Percentiles rank a stretch among this genome's conserved stretches.
These are phyloP conservation scores for Oophaga pumilio DNA, from an alignment of 2,113 vertebrate genomes.

Conservation along the genomic window DNA sequence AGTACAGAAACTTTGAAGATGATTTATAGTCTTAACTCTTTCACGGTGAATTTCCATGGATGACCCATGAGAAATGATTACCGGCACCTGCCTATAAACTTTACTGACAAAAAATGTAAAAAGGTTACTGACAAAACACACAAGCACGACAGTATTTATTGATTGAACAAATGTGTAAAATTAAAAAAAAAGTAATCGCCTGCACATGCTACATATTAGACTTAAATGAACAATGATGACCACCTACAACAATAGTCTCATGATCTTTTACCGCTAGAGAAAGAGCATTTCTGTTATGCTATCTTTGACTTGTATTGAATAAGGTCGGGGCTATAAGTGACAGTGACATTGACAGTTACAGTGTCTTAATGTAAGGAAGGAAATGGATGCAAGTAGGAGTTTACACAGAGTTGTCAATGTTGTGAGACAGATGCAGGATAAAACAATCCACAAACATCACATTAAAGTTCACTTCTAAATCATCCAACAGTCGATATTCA, in stretches of 20 bases:
- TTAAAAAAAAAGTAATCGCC: background rate
- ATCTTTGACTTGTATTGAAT: background rate
- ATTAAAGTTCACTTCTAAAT: background rate
- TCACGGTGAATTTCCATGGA: slow-evolving; percentile 37
- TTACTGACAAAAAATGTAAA: slow-evolving; percentile 6
- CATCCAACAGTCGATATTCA: background rate
- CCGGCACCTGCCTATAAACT: slow-evolving; percentile 20
- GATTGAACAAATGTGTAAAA: background rate
- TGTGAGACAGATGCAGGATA: background rate
- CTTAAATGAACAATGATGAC: background rate
- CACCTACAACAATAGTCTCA: background rate
- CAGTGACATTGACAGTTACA: background rate
- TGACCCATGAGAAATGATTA: slow-evolving; percentile 39
- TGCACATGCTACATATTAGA: background rate
- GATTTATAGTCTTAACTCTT: slow-evolving; percentile 49
- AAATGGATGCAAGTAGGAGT: background rate
- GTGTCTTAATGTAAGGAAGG: background rate
- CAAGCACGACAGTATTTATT: background rate
- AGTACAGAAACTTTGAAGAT: slow-evolving; percentile 48
- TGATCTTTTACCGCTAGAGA: background rate
- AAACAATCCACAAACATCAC: background rate
- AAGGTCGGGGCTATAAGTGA: background rate
- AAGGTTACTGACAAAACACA: background rate
- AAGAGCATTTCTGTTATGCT: background rate
- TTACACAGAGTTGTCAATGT: background rate